phyloP scores from a whole-genome alignment of 2,113 vertebrate species.

The Crotalus horridus region DNA sequence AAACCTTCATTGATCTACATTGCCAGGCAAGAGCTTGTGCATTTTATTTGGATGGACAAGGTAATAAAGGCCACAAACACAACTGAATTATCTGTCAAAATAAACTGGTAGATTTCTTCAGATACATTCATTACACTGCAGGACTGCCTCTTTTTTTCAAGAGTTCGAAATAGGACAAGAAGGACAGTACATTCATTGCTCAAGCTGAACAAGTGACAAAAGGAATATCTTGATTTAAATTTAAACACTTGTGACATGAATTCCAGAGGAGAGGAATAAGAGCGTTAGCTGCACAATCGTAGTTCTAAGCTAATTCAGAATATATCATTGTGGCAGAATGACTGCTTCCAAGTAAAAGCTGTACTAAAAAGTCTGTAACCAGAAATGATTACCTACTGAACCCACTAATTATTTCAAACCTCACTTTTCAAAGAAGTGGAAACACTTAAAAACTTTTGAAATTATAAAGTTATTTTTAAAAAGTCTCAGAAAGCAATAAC shows the following conservation, averaged over 20 bases:
- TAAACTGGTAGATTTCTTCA: neutral
- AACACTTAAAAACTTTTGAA: neutral
- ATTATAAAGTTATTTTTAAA: neutral
- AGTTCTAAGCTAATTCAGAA: neutral
- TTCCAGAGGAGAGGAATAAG: neutral
- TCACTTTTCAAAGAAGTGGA: neutral
- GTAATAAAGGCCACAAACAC: neutral
- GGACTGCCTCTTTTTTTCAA: neutral
- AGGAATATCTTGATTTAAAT: neutral
- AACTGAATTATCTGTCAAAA: neutral
- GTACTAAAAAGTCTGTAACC: neutral
- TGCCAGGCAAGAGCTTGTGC: conserved; percentile 15
- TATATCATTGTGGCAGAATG: neutral
- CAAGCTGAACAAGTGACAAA: neutral
- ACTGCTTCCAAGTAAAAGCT: neutral
- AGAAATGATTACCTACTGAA: neutral
- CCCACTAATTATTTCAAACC: neutral
- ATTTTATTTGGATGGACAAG: neutral
- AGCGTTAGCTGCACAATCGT: neutral
- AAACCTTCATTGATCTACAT: conserved; percentile 41
- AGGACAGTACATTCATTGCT: neutral
- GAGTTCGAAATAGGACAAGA: conserved; percentile 22
- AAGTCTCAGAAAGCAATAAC: neutral
- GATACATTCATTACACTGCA: neutral
- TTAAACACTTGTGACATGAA: neutral